phyloP scores from a whole-genome alignment of 2,797 vertebrate species.

The Saxicola maurus region DNA sequence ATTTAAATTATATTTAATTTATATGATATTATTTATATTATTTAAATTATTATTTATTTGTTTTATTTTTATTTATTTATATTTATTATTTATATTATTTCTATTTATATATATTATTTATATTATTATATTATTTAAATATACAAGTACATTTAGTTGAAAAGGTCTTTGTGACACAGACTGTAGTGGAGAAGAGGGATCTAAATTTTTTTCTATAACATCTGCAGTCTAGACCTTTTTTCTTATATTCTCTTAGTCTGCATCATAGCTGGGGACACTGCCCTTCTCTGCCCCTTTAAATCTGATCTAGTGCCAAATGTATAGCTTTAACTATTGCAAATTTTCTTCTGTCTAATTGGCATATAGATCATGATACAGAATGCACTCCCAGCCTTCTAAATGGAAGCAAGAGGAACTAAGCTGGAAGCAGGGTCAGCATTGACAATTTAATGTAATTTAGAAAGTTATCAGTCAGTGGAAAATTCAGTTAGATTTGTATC shows the following conservation, averaged over 20 bases:
- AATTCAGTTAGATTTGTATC: conserved; percentile 59
- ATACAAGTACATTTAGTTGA: background rate
- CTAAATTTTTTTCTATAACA: background rate
- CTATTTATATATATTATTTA: too few species aligned
- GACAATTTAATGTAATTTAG: conserved; percentile 65
- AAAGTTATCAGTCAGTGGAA: conserved; percentile 52
- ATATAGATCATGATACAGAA: background rate
- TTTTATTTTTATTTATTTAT: too few species aligned
- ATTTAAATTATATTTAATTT: background rate
- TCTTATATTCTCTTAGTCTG: background rate
- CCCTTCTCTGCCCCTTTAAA: background rate
- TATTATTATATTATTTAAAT: background rate
- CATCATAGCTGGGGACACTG: too few species aligned
- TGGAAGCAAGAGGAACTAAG: background rate
- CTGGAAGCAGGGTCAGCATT: conserved; percentile 30
- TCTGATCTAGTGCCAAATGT: background rate
- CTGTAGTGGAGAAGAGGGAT: background rate
- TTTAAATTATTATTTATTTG: too few species aligned
- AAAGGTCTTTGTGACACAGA: background rate
- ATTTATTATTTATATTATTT: too few species aligned
- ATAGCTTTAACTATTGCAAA: background rate
- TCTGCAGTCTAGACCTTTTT: background rate
- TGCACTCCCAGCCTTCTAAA: background rate
- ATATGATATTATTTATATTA: too few species aligned
- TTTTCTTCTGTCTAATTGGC: background rate